Evolutionary conservation across 2,888 invertebrate species (phyloP), one percentile per base, ranked within the genome.

Genomic region (Pristionchus maxplancki): DNA sequence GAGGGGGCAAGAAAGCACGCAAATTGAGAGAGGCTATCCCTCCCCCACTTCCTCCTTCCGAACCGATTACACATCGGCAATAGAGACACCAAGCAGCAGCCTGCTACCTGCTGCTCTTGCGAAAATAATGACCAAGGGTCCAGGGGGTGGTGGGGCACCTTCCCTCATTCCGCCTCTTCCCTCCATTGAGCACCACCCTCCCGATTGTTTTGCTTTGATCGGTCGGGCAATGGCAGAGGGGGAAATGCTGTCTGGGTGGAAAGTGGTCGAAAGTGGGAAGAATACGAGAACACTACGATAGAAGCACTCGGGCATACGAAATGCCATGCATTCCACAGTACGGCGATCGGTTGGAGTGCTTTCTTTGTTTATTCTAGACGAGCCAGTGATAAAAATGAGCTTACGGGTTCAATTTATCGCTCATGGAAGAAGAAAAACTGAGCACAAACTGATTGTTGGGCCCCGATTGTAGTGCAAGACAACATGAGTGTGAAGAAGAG

Each of bases 141-240:
- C 1, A 31, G 31, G 15, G 64, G 31, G 31, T 15, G 15, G 58
- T 8, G 58, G 20, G 62, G 64, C 64, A 64, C 64, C 64, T 64
- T 64, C 31, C 64, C 4, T 58, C 53, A 6, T 58, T 34, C 64
- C 64, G n/a, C 28, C 28, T 62, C 62, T 62, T 28, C 13, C 64
- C 64, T 3, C 20, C 20, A 11, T 1, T 1, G n/a, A n/a, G 58
- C n/a, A n/a, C 1, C 6, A 4, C 64, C 24, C 31, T 24, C 24
- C n/a, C 71, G 24, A 74, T 74, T 74, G 71, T 74, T 74, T 74
- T 74, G 71, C 40, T 28, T 74, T 40, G 71, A 74, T 74, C 71
- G 31, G 13, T n/a, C n/a, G 31, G 37, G 24, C 8, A 1, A 37
- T 8, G 71, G 24, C 20, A 74, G 28, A 74, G 67, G 13, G 62